Base-by-base conservation (phyloP, 1,140 invertebrate species). In the Ceratosolen fusciceps region DNA sequence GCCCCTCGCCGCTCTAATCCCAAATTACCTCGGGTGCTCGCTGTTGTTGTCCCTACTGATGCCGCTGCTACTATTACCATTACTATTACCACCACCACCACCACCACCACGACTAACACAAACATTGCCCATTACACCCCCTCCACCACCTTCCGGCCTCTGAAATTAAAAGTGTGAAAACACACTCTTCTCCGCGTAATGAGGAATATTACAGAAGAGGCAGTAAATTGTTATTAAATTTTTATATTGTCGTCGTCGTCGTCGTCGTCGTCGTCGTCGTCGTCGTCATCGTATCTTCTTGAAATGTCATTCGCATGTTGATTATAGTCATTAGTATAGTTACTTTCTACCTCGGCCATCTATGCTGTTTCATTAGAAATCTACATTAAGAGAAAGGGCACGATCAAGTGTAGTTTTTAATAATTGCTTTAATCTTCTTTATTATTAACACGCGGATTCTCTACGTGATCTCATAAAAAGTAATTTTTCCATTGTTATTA, bases 331-430 rank as follows among this genome's bases (percentile, higher is more conserved):
- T 62, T 62, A 62, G 8, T 19, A 62, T 34, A 21, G 58, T 4
- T 19, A 62, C 58, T 62, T 62, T 62, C 58, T 62, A 34, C 26
- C 0, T 62, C 29, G 31, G 14, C 58, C 19, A 34, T 62, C 19
- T 34, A 62, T 62, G 24, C 29, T 16, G 7, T 14, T 62, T 29
- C 29, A 62, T 62, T 62, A 62, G 58, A 62, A 62, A 62, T 62
- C 58, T 62, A 34, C 58, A 34, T 62, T 62, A 62, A 62, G 58
- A 62, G 58, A 62, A 24, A 62, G 4, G 29, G n/a, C n/a, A 62
- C 34, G 31, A 34, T 62, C n/a, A 62, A 26, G 29, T 62, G 14
- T n/a, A 62, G 29, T 34, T 16, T 34, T 34, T n/a, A n/a, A 62
- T 62, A 62, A 62, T 62, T 3, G 58, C 7, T 62, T 24, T 62